These are phyloP conservation scores for Drosophila meridionalis DNA, from an alignment of 2,888 invertebrate genomes.

Conservation along the genomic window DNA sequence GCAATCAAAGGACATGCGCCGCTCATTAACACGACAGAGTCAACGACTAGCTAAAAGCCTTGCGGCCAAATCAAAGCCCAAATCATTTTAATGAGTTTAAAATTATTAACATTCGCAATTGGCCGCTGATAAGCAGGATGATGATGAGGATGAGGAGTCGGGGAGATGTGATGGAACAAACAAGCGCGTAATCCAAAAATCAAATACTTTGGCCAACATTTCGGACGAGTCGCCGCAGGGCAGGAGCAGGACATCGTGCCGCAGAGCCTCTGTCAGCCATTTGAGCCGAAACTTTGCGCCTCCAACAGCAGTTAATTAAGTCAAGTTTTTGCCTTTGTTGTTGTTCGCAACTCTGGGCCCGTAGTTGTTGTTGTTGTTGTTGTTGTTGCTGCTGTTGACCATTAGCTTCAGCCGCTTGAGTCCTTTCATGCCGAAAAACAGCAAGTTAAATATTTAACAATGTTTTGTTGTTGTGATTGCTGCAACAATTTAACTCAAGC, in stretches of 20 bases:
- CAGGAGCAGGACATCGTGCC: slow-evolving; percentile 35
- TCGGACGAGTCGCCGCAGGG: slow-evolving; percentile 65
- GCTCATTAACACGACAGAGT: slow-evolving; percentile 60
- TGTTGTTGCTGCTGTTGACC: slow-evolving; percentile 50
- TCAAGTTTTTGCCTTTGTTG: slow-evolving; percentile 61
- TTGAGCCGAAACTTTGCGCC: slow-evolving; percentile 64
- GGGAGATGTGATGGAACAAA: slow-evolving; percentile 24
- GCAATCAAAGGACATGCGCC: slow-evolving; percentile 53
- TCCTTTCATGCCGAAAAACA: slow-evolving; percentile 65
- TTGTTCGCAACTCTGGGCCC: background rate
- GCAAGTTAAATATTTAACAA: slow-evolving; percentile 70
- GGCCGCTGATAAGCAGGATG: slow-evolving; percentile 19
- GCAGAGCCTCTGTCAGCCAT: slow-evolving; percentile 41
- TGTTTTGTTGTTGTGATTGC: slow-evolving; percentile 24
- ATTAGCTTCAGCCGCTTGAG: slow-evolving; percentile 26
- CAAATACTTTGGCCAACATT: slow-evolving; percentile 71
- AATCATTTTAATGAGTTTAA: slow-evolving; percentile 73
- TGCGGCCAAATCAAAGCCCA: slow-evolving; percentile 66
- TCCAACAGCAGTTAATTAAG: slow-evolving; percentile 78
- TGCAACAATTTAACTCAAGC: slow-evolving; percentile 36
- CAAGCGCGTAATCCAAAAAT: slow-evolving; percentile 73
- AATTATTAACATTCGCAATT: slow-evolving; percentile 74
- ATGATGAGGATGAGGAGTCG: too few species aligned
- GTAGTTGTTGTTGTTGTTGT: slow-evolving; percentile 37
- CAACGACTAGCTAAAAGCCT: slow-evolving; percentile 43